These are phyloP conservation scores for Amiota communis DNA, from an alignment of 2,888 invertebrate species.

Conservation along the genomic window DNA sequence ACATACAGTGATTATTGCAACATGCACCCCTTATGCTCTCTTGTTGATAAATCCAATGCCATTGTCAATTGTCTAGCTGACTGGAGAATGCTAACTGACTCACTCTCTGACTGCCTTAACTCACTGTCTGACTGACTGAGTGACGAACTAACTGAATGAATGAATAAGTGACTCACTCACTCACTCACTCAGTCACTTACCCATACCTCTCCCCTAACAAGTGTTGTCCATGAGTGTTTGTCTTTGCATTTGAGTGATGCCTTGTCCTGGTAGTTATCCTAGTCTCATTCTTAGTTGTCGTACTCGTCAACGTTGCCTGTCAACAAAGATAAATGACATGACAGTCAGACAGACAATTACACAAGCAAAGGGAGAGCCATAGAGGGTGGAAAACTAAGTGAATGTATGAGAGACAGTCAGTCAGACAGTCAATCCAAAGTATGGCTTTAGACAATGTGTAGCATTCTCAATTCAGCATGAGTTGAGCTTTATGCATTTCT, in stretches of 20 bases:
- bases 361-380: neutral
- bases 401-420: neutral
- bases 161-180: slow-evolving; percentile 4
- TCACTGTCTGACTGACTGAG: neutral
- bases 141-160: neutral
- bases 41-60: slow-evolving; percentile 14
- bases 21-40: neutral
- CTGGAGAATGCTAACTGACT: neutral
- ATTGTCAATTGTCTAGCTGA: slow-evolving; percentile 18
- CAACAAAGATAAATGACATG: slow-evolving; percentile 24
- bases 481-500: slow-evolving; percentile 1
- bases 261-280: neutral
- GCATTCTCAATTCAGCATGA: neutral
- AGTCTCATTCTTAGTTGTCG: slow-evolving; percentile 4
- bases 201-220: neutral
- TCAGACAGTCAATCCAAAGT: neutral
- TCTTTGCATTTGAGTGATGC: slow-evolving; percentile 23
- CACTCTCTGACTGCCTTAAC: neutral
- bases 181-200: neutral
- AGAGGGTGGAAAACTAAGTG: too few relatives aligned
- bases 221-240: neutral
- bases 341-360: neutral
- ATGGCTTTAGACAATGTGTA: neutral
- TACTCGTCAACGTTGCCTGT: slow-evolving; percentile 8
- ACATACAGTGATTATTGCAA: neutral